phyloP scores from a whole-genome alignment of 2,797 vertebrate species.

The Sebastes cheni region DNA sequence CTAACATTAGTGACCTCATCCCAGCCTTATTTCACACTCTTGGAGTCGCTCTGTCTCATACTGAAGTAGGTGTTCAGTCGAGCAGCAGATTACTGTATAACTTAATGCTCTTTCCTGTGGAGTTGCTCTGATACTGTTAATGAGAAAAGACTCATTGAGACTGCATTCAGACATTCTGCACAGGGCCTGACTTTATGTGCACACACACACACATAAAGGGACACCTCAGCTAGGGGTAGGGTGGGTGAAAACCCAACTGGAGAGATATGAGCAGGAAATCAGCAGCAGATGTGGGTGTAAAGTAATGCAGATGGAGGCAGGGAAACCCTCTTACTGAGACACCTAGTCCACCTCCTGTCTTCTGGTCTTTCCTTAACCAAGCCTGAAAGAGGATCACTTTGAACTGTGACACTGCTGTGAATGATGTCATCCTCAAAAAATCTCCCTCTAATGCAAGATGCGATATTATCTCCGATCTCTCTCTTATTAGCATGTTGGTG shows the following conservation, averaged over 20 bases:
- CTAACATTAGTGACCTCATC: slow-evolving; percentile 57
- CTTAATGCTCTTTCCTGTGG: slow-evolving; percentile 25
- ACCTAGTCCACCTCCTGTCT: slow-evolving; percentile 34
- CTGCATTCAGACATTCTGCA: slow-evolving; percentile 4
- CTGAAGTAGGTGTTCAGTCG: slow-evolving; percentile 48
- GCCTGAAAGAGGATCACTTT: slow-evolving; percentile 27
- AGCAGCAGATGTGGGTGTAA: slow-evolving; percentile 75
- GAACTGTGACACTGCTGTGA: slow-evolving; percentile 21
- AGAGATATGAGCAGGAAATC: slow-evolving; percentile 73
- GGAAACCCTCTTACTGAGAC: slow-evolving; percentile 37
- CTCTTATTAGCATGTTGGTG: background rate
- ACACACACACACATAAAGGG: slow-evolving; percentile 4
- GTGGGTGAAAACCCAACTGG: slow-evolving; percentile 54
- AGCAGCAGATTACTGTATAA: slow-evolving; percentile 47
- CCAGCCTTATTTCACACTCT: slow-evolving; percentile 36
- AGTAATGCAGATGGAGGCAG: slow-evolving; percentile 42
- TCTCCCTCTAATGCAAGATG: background rate
- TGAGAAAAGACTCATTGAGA: slow-evolving; percentile 29
- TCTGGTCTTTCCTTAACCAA: slow-evolving; percentile 21
- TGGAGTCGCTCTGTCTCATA: slow-evolving; percentile 54
- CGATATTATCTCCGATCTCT: background rate
- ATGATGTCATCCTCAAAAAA: slow-evolving; percentile 19
- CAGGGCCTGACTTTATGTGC: slow-evolving; percentile 17
- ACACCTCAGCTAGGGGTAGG: slow-evolving; percentile 43
- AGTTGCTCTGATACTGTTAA: slow-evolving; percentile 35